Percentiles rank a stretch among this genome's conserved stretches.
Conservation (phyloP, 2,888 invertebrate species). For the Drosophila maculinotata region DNA sequence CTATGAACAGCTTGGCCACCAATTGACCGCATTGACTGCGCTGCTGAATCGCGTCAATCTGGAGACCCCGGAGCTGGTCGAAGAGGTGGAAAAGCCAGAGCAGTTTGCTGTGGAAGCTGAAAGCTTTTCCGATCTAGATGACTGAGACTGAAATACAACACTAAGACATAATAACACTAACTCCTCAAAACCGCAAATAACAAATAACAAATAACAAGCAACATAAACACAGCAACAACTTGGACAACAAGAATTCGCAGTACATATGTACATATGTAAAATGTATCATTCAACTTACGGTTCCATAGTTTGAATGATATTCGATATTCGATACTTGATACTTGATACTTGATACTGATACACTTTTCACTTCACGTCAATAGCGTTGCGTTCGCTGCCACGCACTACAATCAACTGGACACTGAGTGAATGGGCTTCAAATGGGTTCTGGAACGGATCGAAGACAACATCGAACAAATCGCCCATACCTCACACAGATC, state of each 20-base stretch:
- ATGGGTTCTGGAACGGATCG: too few species aligned
- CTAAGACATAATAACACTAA: too few species aligned
- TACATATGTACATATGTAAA: too few species aligned
- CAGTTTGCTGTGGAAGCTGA: background rate
- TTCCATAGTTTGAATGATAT: constrained; percentile 1
- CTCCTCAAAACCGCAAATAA: too few species aligned
- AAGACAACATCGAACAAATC: background rate
- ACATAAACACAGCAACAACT: too few species aligned
- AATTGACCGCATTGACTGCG: background rate
- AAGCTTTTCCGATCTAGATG: constrained; percentile 22
- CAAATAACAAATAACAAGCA: too few species aligned
- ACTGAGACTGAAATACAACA: background rate
- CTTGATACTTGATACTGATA: too few species aligned
- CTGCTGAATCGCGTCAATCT: background rate
- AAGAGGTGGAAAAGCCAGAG: background rate
- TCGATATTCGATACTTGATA: too few species aligned
- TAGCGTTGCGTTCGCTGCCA: background rate
- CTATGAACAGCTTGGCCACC: background rate
- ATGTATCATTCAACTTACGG: constrained; percentile 1
- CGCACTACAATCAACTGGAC: constrained; percentile 5
- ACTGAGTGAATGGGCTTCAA: too few species aligned
- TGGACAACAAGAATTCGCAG: too few species aligned
- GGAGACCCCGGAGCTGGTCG: constrained; percentile 3
- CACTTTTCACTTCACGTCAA: background rate
- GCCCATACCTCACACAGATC: too few species aligned